A percentile compares a stretch with the other conserved stretches of the same genome.
phyloP scores from a whole-genome alignment of 2,113 vertebrate species.

The Pica pica region DNA sequence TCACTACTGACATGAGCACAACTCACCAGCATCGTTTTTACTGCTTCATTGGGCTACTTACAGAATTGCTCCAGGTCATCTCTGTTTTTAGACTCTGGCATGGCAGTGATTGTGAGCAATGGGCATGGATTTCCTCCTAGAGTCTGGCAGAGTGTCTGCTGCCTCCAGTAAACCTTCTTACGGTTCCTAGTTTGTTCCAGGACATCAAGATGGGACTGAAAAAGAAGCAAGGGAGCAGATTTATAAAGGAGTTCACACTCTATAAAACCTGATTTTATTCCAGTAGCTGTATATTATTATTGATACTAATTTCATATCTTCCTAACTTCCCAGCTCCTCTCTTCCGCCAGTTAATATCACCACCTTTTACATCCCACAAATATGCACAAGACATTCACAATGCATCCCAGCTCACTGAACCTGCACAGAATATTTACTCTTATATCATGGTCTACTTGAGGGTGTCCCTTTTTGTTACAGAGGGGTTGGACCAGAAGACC shows the following conservation, averaged over 20 bases:
- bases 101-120: constrained; percentile 88
- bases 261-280: neutral
- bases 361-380: neutral
- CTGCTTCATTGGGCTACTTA: constrained; percentile 71
- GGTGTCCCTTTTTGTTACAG: neutral
- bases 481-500: neutral
- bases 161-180: constrained; percentile 79
- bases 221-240: constrained; percentile 1
- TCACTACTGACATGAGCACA: neutral
- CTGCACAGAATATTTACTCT: neutral
- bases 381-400: neutral
- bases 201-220: constrained; percentile 83
- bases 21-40: neutral
- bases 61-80: constrained; percentile 81
- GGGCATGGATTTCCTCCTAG: constrained; percentile 86
- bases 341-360: neutral
- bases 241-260: neutral
- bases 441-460: neutral
- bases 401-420: neutral
- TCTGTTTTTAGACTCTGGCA: constrained; percentile 72
- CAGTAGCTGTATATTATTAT: neutral
- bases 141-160: constrained; percentile 80
- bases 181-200: constrained; percentile 75
- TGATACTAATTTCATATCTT: neutral
- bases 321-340: neutral